These are phyloP conservation scores for Lasioglossum vierecki DNA, from an alignment of 2,888 invertebrate genomes.

Conservation along the genomic window DNA sequence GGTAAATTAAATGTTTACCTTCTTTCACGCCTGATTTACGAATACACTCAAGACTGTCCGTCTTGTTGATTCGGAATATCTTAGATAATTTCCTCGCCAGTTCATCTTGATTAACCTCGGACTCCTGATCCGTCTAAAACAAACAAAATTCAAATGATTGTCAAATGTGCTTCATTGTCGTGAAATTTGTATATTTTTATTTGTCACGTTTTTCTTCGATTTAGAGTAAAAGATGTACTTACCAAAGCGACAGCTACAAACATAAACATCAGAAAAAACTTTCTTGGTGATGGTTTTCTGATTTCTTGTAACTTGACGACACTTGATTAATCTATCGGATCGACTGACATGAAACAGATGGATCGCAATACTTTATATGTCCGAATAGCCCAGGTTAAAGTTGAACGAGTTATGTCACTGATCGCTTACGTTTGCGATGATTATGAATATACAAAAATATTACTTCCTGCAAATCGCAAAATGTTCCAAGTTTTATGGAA, in stretches of 20 bases:
- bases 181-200: too few species aligned
- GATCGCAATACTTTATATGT: not conserved
- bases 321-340: not conserved
- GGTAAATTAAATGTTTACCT: not conserved
- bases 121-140: not conserved
- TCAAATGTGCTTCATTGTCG: too few species aligned
- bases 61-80: rapidly evolving
- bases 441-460: not conserved
- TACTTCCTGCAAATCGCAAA: not conserved
- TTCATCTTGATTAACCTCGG: too few species aligned
- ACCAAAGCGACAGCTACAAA: too few species aligned
- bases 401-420: not conserved
- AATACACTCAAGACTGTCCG: not conserved
- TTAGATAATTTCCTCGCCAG: rapidly evolving
- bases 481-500: not conserved
- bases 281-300: not conserved
- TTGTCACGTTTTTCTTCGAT: too few species aligned
- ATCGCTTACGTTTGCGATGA: not conserved
- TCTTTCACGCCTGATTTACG: not conserved
- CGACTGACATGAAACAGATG: not conserved
- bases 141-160: too few species aligned
- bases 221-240: too few species aligned
- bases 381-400: not conserved
- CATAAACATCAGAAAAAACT: too few species aligned
- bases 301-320: not conserved